Base-by-base conservation (phyloP, 2,113 vertebrate species). In the Oenanthe oenanthe region DNA sequence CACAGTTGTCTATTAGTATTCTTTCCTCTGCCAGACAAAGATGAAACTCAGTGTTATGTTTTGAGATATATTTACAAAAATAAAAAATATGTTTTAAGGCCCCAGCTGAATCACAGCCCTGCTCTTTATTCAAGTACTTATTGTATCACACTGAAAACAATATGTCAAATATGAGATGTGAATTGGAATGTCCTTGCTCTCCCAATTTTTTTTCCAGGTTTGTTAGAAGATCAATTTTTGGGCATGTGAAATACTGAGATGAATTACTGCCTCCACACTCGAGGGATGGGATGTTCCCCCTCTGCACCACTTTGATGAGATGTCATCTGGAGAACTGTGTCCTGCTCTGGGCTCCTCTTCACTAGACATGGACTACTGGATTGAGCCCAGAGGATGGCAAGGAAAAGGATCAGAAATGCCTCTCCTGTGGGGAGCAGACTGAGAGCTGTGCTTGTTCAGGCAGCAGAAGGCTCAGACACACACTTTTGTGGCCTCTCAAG, bases 311-410 rank as follows among this genome's bases (percentile, higher is more conserved):
- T 24, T 26, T 20, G 13, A 26, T 57, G 15, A 40, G 13, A 45
- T 0, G 0, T 22, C 1, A 0, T 7, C 11, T 34, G 25, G 7
- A 45, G 17, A 8, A 7, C 3, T 50, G 9, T 0, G 0, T 17
- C 6, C 36, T 45, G 13, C 36, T 79, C 43, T 47, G 6, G 10
- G 7, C 4, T 51, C 43, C n/a, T 58, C 31, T 20, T 34, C 24
- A 22, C 26, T 31, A 14, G 17, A 25, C 43, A 8, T 7, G 4
- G 19, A 26, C 6, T n/a, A 3, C 7, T 22, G 19, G n/a, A 26
- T 4, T 0, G 0, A 12, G 6, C 36, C 8, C 17, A 50, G 24
- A 66, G 26, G 1, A 60, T 18, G 14, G 14, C 3, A 22, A 10
- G 13, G 4, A n/a, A 38, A 75, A 71, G 22, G 2, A 7, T 60